Percentiles rank a stretch among this genome's conserved stretches.
Conservation (phyloP, 2,113 vertebrate genomes). For the Ariopsis seemanni region DNA sequence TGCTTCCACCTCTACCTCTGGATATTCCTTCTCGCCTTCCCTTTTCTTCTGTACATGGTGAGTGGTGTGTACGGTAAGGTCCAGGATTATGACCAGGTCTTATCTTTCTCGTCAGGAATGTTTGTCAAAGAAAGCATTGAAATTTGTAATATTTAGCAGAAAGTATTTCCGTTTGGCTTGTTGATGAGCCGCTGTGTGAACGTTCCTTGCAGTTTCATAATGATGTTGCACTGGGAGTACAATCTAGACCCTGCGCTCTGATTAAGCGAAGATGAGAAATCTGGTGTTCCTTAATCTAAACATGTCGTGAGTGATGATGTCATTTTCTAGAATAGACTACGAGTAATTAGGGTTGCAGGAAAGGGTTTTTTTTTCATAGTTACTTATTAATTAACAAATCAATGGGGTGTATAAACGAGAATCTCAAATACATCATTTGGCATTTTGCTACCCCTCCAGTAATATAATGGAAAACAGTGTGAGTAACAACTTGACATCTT, state of each 20-base stretch:
- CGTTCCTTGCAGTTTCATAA: not conserved
- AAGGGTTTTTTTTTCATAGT: not conserved
- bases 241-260: not conserved
- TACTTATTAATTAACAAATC: not conserved
- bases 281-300: not conserved
- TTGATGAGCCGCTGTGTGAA: no score
- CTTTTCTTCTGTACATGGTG: conserved; percentile 89
- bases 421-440: not conserved
- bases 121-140: not conserved
- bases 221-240: not conserved
- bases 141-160: not conserved
- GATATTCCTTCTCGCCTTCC: conserved; percentile 86
- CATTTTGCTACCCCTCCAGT: not conserved
- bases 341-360: not conserved
- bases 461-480: not conserved
- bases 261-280: not conserved
- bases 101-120: not conserved
- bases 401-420: not conserved
- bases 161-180: not conserved
- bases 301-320: not conserved
- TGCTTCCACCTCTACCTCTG: conserved; percentile 91
- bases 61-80: conserved; percentile 56
- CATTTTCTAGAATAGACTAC: not conserved
- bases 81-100: not conserved
- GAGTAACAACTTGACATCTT: not conserved